phyloP scores from a whole-genome alignment of 92 coral and sea anemone genomes.

The Porites evermanni region DNA sequence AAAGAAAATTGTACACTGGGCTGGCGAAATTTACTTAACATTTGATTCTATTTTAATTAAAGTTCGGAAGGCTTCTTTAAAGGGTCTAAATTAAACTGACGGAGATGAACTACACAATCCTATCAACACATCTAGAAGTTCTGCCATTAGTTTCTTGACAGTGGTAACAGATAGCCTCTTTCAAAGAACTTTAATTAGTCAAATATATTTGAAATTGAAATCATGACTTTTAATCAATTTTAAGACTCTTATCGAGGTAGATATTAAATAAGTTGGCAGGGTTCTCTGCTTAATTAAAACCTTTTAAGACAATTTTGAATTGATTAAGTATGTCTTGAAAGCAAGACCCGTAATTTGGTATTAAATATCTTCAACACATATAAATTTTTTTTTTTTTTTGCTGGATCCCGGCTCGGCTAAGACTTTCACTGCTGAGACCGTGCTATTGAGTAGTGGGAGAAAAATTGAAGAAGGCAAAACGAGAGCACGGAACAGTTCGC shows the following conservation, averaged over 20 bases:
- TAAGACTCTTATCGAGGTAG: not conserved
- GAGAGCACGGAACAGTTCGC: no score
- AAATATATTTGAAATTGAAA: not conserved
- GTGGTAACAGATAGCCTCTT: not conserved
- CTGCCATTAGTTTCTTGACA: not conserved
- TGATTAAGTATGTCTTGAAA: not conserved
- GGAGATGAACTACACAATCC: not conserved
- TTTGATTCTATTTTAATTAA: not conserved
- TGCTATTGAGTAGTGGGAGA: no score
- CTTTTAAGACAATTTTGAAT: not conserved
- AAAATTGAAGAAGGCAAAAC: no score
- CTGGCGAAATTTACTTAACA: not conserved
- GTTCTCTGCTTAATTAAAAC: not conserved
- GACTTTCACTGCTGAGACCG: no score
- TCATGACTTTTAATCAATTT: no score
- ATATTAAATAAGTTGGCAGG: not conserved
- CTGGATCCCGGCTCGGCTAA: no score
- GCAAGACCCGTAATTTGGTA: not conserved
- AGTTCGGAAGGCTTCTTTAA: not conserved
- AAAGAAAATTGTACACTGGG: no score
- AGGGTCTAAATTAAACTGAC: no score
- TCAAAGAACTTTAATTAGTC: not conserved
- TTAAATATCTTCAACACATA: not conserved
- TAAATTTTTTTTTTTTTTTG: no score
- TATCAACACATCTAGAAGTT: not conserved